Conservation (phyloP, 2,797 vertebrate species). For the Tauraco hartlaubi region DNA sequence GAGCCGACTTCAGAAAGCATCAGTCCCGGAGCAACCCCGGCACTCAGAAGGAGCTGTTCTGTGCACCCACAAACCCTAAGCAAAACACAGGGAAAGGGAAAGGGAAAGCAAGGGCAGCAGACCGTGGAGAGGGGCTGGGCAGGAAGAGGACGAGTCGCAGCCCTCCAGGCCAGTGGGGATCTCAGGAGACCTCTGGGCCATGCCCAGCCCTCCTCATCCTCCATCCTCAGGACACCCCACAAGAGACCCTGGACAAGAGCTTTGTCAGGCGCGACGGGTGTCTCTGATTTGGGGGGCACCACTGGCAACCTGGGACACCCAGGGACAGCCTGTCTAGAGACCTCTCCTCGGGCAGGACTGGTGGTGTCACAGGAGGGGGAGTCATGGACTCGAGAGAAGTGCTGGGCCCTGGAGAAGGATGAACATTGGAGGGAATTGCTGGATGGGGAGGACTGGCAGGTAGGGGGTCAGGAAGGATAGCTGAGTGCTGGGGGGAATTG, state of each 20-base stretch:
- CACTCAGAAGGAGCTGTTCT: not conserved
- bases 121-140: not conserved
- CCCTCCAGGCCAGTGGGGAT: not conserved
- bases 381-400: not conserved
- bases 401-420: not conserved
- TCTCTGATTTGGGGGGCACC: not conserved
- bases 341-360: not conserved
- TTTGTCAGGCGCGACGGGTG: not conserved
- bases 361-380: not conserved
- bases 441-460: not conserved
- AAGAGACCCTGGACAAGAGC: not conserved
- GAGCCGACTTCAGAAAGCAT: not conserved
- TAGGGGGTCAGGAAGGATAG: not conserved
- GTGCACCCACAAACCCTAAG: not conserved
- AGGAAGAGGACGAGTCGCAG: not conserved
- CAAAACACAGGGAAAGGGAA: not conserved
- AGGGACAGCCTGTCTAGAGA: not conserved
- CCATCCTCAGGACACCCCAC: fast-evolving
- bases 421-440: not conserved
- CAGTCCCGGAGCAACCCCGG: not conserved
- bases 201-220: not conserved
- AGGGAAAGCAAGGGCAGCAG: not conserved
- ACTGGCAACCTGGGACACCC: not conserved
- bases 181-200: not conserved
- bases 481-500: not conserved